Evolutionary conservation across 30 jellyfish, hydroid and myxozoan genomes (phyloP), one percentile per base, ranked within the genome.

Genomic region (Turritopsis rubra): DNA sequence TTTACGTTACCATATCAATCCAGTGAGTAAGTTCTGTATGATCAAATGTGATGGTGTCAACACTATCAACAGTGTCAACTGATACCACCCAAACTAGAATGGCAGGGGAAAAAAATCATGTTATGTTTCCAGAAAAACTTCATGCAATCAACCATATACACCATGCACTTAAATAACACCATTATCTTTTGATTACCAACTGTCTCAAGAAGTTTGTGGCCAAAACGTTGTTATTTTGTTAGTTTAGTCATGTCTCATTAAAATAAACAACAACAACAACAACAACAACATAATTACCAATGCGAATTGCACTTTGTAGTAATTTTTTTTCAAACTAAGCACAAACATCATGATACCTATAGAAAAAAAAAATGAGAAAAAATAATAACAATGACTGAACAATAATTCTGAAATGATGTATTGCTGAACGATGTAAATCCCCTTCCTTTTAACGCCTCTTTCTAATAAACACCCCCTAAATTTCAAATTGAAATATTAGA

Each of bases 51-150:
- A 89, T 8, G 99, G 99, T 19, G 89, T 94, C 73, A 93, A 92
- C 24, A 87, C 86, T 27, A 93, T 86, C 75, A 94, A 90, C 71
- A 93, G 71, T 17, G 99, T 88, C n/a, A 93, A 86, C 65, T 88
- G 99, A 86, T 93, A 87, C 99, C 99, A 93, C 84, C 99, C 99
- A 93, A 93, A 93, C 99, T 93, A 75, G 19, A 75, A 79, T 75
- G 22, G 41, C 20, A 65, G 71, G 82, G 0, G 71, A 81, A 21
- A 82, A 66, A 86, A 1, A 9, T 23, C 18, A 26, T 13, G 13
- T 41, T 13, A 41, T 41, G 60, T 41, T 41, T 5, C 5, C 5
- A 41, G 60, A 3, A 13, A 41, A 41, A 41, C 13, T 41, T 5
- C 60, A 41, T 3, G 60, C 9, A 13, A 3, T 41, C 60, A 5